Base-by-base conservation (phyloP, 2,797 vertebrate genomes). In the Loris lydekkerianus region DNA sequence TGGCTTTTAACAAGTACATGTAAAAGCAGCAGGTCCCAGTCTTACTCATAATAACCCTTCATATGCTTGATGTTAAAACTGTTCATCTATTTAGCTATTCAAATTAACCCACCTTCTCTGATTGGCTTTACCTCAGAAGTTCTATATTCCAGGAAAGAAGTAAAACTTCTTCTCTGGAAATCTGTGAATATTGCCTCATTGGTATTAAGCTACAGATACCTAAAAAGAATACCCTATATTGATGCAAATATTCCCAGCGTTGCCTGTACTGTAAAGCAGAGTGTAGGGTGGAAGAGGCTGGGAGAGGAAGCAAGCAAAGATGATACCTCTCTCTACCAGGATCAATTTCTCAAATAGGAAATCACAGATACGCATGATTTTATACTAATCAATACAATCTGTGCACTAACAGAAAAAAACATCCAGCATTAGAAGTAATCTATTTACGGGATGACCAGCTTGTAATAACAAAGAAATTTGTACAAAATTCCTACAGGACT, bases 271-370 rank as follows among this genome's bases (percentile, higher is more conserved):
- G 4, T 83, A 81, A 88, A 63, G 34, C 40, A 69, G 34, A 53
- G 11, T 10, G 2, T 15, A 61, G 3, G 72, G 15, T 34, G 18
- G 37, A 10, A 60, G 27, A 31, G 3, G 8, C 56, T 1, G 31
- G 56, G 23, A 73, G 5, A 86, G 56, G 18, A 90, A 86, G 46
- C 27, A 93, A 94, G 18, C 18, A 86, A 94, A 87, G 37, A 34
- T 46, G 7, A 34, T 37, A 31, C 13, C 34, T 25, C 70, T 93
- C 61, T 81, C 29, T 56, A 31, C 15, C 37, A n/a, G 31, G 67
- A 89, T 63, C 27, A 7, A 56, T 81, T 87, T 80, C 43, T 82
- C 85, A 40, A 56, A 69, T 20, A 81, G 34, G 23, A 21, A 70
- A 93, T 86, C 60, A 76, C 21, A 93, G 60, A 77, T 27, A 76